A percentile compares a stretch with the other conserved stretches of the same genome.
phyloP scores from a whole-genome alignment of 2,113 vertebrate species.

The Ploceus nigricollis region DNA sequence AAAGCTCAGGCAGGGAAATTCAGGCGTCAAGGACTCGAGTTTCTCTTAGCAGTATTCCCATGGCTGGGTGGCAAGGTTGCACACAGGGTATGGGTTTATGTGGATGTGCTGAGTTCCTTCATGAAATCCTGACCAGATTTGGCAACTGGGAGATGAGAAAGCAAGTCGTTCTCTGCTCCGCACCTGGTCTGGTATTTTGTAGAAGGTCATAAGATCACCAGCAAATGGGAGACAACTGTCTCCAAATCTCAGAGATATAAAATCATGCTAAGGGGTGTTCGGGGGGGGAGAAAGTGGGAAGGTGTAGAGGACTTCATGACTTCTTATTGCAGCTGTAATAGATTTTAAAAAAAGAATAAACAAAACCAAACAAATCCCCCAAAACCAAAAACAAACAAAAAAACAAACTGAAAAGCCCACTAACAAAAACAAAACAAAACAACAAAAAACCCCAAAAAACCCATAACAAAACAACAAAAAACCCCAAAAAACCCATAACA shows the following conservation, averaged over 20 bases:
- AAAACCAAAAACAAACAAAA: background rate
- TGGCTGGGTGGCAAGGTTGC: background rate
- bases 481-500: background rate
- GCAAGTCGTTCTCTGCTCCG: background rate
- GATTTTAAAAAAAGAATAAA: background rate
- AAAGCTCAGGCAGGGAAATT: background rate
- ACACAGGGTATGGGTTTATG: background rate
- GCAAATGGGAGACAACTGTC: background rate
- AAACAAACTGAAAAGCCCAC: background rate
- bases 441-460: background rate
- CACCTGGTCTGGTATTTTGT: background rate
- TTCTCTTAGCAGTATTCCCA: background rate
- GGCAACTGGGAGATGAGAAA: background rate
- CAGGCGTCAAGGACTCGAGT: fast-evolving
- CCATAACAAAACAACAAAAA: background rate
- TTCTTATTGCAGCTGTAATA: background rate
- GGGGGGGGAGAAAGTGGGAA: background rate
- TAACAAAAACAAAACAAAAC: background rate
- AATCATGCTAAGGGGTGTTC: background rate
- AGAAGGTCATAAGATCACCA: background rate
- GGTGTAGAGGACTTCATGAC: background rate
- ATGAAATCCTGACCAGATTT: background rate
- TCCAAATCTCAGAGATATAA: background rate
- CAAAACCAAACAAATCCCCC: background rate
- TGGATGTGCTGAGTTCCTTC: too few species aligned